Evolutionary conservation across 1,140 invertebrate species (phyloP).

Genomic region (Pararge aegeria): DNA sequence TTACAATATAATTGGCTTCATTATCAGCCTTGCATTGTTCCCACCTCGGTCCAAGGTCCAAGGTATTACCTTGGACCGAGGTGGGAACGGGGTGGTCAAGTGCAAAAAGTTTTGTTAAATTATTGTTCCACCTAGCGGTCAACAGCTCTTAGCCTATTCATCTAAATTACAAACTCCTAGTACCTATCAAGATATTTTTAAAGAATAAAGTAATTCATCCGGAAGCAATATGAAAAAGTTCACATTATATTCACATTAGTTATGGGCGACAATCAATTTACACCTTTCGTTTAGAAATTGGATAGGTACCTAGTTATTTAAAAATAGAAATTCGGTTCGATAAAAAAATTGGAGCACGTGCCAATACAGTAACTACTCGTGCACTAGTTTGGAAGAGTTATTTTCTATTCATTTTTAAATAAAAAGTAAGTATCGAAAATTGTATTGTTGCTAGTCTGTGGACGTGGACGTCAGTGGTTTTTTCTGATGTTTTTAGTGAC

Average conservation of each 20-base stretch:
- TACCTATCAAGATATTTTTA: not conserved
- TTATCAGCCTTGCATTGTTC: too few relatives aligned
- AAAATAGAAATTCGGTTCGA: not conserved
- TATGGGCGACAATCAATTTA: constrained; percentile 14
- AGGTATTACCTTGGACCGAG: too few relatives aligned
- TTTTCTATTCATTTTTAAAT: constrained; percentile 1
- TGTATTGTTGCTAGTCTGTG: not conserved
- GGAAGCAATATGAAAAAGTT: not conserved
- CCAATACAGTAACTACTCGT: constrained; percentile 14
- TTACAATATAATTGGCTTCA: too few relatives aligned
- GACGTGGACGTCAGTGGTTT: not conserved
- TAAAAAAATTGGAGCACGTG: constrained; percentile 16
- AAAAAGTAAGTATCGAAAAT: not conserved
- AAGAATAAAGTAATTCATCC: not conserved
- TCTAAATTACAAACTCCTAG: not conserved
- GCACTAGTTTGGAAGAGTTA: too few relatives aligned
- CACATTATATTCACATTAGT: not conserved
- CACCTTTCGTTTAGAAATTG: constrained; percentile 3
- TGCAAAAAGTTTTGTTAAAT: too few relatives aligned
- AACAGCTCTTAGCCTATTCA: not conserved
- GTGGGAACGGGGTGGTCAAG: too few relatives aligned
- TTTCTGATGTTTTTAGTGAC: too few relatives aligned
- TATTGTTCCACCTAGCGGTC: not conserved
- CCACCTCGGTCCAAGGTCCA: too few relatives aligned
- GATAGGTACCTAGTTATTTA: not conserved